phyloP scores from a whole-genome alignment of 1,140 invertebrate genomes.

The Adoxophyes honmai region DNA sequence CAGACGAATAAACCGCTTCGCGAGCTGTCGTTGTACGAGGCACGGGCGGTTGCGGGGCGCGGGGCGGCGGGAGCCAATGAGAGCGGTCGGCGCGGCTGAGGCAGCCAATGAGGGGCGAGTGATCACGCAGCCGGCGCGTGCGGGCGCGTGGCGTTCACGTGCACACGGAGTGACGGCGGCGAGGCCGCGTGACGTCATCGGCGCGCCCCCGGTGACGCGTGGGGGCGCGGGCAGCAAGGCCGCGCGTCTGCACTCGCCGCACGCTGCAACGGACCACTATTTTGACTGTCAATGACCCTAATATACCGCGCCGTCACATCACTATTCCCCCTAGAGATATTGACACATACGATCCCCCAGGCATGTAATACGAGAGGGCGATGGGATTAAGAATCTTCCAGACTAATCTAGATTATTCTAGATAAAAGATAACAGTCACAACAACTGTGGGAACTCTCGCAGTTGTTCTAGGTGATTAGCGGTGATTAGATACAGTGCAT shows the following conservation, averaged over 20 bases:
- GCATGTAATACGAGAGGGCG: too few relatives aligned
- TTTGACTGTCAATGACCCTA: conserved; percentile 31
- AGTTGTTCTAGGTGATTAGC: too few relatives aligned
- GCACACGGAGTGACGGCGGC: conserved; percentile 73
- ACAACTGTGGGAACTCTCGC: too few relatives aligned
- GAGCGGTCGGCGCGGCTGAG: conserved; percentile 33
- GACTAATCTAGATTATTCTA: too few relatives aligned
- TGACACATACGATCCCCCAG: too few relatives aligned
- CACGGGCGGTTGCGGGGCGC: conserved; percentile 28
- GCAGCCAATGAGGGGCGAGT: conserved; percentile 67
- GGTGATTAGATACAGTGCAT: too few relatives aligned
- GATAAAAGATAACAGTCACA: too few relatives aligned
- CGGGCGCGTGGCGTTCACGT: conserved; percentile 79
- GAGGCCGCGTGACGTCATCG: conserved; percentile 76
- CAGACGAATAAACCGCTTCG: conserved; percentile 69
- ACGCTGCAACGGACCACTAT: conserved; percentile 17
- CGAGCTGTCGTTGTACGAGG: conserved; percentile 49
- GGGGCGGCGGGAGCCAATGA: conserved; percentile 31
- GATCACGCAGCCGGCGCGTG: conserved; percentile 76
- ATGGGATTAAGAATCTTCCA: too few relatives aligned
- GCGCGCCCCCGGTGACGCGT: conserved; percentile 62
- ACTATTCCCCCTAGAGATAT: too few relatives aligned
- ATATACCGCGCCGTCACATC: conserved; percentile 18
- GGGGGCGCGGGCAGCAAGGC: conserved; percentile 56
- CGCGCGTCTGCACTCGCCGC: conserved; percentile 35